Percentiles rank a stretch among this genome's conserved stretches.
These are phyloP conservation scores for Kryptolebias marmoratus DNA, from an alignment of 2,113 vertebrate species.

Conservation along the genomic window DNA sequence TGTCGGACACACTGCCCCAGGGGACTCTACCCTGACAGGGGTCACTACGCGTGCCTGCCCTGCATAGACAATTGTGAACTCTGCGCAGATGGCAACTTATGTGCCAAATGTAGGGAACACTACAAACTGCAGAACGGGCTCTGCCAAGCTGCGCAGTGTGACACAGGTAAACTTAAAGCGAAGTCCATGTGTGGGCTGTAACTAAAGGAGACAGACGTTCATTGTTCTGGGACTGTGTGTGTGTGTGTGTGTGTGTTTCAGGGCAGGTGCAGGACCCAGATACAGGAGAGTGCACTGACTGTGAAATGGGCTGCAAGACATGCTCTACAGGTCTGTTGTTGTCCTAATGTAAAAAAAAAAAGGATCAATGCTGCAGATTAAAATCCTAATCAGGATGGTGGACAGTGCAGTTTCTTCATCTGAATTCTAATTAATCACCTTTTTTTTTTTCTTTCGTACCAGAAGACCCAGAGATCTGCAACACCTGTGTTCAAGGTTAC, in stretches of 20 bases:
- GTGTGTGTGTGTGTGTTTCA: constrained; percentile 49
- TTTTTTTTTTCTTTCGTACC: constrained; percentile 54
- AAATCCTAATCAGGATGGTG: constrained; percentile 2
- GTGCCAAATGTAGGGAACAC: constrained; percentile 82
- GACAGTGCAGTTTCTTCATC: constrained; percentile 1
- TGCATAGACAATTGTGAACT: constrained; percentile 85
- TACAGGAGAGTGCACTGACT: constrained; percentile 83
- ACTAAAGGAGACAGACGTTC: neutral
- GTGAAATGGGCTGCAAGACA: constrained; percentile 79
- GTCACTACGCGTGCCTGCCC: constrained; percentile 77
- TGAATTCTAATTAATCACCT: constrained; percentile 53
- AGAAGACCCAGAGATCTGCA: constrained; percentile 80
- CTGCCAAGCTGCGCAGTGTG: constrained; percentile 75
- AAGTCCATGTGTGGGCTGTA: neutral
- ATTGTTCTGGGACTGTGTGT: neutral
- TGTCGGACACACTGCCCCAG: constrained; percentile 82
- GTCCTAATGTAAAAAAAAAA: neutral
- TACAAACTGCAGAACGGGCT: constrained; percentile 80
- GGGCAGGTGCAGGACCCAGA: constrained; percentile 82
- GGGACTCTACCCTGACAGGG: constrained; percentile 79
- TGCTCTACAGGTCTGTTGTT: constrained; percentile 76
- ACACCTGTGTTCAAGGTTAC: constrained; percentile 78
- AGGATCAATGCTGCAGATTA: neutral
- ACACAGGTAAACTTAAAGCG: constrained; percentile 66
- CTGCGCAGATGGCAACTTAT: constrained; percentile 79